phyloP scores from a whole-genome alignment of 1,140 invertebrate genomes.

The Agrypnia vestita region DNA sequence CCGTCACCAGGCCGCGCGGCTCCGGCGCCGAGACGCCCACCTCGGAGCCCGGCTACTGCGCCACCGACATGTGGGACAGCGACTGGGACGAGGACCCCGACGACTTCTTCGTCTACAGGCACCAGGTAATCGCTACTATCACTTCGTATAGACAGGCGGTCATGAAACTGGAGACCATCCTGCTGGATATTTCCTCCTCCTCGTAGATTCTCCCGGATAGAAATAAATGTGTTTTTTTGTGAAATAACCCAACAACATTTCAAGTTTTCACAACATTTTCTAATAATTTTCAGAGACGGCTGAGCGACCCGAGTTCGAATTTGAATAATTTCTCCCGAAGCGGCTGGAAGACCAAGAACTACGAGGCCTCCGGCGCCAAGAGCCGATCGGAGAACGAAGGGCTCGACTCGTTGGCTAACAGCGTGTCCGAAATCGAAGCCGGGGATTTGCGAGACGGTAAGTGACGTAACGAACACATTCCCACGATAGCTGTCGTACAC shows the following conservation, averaged over 20 bases:
- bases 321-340: slow-evolving; percentile 91
- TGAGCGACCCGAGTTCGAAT: slow-evolving; percentile 95
- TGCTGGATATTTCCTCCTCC: too few species aligned
- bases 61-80: slow-evolving; percentile 88
- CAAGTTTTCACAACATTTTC: neutral
- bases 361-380: slow-evolving; percentile 75
- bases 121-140: slow-evolving; percentile 76
- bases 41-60: slow-evolving; percentile 91
- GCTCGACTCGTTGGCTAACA: slow-evolving; percentile 86
- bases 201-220: too few species aligned
- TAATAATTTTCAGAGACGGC: slow-evolving; percentile 79
- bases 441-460: slow-evolving; percentile 94
- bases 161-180: too few species aligned
- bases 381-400: slow-evolving; percentile 94
- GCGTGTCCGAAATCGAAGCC: slow-evolving; percentile 92
- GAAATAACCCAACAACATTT: too few species aligned
- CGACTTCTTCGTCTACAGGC: slow-evolving; percentile 86
- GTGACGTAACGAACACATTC: slow-evolving; percentile 55
- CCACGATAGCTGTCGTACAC: slow-evolving; percentile 7
- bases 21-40: slow-evolving; percentile 95
- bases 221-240: too few species aligned
- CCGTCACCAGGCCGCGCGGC: slow-evolving; percentile 92
- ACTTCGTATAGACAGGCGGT: slow-evolving; percentile 73
- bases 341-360: slow-evolving; percentile 82
- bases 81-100: slow-evolving; percentile 91